Base-by-base conservation (phyloP, 1,140 invertebrate genomes). In the Diorhabda sublineata region DNA sequence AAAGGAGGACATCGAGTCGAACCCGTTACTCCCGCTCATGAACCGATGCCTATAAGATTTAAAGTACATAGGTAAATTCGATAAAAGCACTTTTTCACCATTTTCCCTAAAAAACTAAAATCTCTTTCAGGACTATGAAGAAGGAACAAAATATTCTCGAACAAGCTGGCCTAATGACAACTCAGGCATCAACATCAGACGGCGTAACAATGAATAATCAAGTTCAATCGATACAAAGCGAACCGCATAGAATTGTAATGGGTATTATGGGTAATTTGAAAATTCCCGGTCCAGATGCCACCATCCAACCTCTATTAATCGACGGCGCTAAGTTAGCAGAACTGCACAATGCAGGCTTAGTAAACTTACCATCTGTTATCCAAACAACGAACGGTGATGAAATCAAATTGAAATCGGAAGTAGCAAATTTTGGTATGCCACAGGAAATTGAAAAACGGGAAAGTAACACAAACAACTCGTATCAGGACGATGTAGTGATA, bases 1-100 rank as follows among this genome's bases (percentile, higher is more conserved):
- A 81, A 81, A 70, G 80, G 80, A 42, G 79, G 79, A 8, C 78
- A 81, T 68, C 74, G 80, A 64, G 80, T 81, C 3, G 78, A 80
- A 69, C 80, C 80, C 3, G 80, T 81, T 2, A 76, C 77, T 2
- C 75, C 78, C 41, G 63, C 78, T 2, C 66, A 72, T 3, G 78
- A 81, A 58, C 78, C 79, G 3, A 71, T 75, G 61, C 80, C 80
- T 5, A 79, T 81, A 8, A 73, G 75, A 58, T 81, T 81, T 64
- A 78, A 79, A 71, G 76, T 77, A 3, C 76, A 78, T 47, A 76
- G 76, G 26, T 61, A 66, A 71, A 57, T 59, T 9, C 26, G 7
- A 43, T 60, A 56, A n/a, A 56, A 7, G 6, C 8, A 52, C 5
- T 6, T 52, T 52, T 52, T 5, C 0, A 9, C 5, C 45, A 9